Percentiles rank a stretch among this genome's conserved stretches.
phyloP scores from a whole-genome alignment of 1,140 invertebrate species.

The Panonychus citri region DNA sequence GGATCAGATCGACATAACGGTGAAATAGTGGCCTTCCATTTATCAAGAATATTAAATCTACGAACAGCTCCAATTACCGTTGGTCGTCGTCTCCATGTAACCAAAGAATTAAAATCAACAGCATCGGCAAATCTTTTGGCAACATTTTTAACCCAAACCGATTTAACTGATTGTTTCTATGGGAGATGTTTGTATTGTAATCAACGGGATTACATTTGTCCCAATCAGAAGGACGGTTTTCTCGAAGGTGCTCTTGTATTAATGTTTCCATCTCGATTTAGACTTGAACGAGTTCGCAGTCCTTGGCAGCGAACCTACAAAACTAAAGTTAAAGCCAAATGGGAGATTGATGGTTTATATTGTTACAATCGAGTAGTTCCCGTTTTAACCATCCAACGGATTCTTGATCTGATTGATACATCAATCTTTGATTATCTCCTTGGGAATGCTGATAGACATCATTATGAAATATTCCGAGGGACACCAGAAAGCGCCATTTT shows the following conservation, averaged over 20 bases:
- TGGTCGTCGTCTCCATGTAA: slow-evolving; percentile 48
- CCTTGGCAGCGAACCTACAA: slow-evolving; percentile 76
- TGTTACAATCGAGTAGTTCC: slow-evolving; percentile 38
- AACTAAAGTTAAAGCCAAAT: slow-evolving; percentile 41
- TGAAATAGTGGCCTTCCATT: slow-evolving; percentile 43
- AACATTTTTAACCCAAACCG: slow-evolving; percentile 20
- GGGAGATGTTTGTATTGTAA: slow-evolving; percentile 74
- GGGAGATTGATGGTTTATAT: slow-evolving; percentile 52
- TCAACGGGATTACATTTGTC: slow-evolving; percentile 53
- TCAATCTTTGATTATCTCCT: slow-evolving; percentile 78
- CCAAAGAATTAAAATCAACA: slow-evolving; percentile 41
- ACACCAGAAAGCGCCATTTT: too few species aligned
- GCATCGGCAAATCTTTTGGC: slow-evolving; percentile 25
- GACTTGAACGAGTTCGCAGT: slow-evolving; percentile 38
- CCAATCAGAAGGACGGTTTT: slow-evolving; percentile 28
- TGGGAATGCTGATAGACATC: slow-evolving; percentile 81
- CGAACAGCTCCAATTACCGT: slow-evolving; percentile 50
- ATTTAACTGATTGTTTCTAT: slow-evolving; percentile 45
- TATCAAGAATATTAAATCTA: slow-evolving; percentile 38
- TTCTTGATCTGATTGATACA: slow-evolving; percentile 65
- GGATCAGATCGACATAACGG: slow-evolving; percentile 76
- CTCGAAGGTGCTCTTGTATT: slow-evolving; percentile 61
- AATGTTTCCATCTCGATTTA: slow-evolving; percentile 44
- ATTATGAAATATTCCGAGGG: slow-evolving; percentile 24
- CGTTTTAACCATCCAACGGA: slow-evolving; percentile 25